Evolutionary conservation across 2,113 vertebrate species (phyloP).

Genomic region (Irena cyanogastra): DNA sequence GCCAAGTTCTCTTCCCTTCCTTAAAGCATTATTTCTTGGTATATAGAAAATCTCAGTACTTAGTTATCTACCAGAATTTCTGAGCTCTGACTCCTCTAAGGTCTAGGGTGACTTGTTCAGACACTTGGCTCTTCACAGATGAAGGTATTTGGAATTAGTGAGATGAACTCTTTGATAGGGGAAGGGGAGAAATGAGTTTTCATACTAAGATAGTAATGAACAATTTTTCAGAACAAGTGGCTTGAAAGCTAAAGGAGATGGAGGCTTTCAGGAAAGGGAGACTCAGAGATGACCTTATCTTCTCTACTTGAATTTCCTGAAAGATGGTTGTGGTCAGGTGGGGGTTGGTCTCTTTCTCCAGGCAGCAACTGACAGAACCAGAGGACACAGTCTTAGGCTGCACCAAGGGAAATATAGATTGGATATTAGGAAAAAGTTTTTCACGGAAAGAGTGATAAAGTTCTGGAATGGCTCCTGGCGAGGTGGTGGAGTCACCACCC

Average conservation of each 20-base stretch:
- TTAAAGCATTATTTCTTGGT: not conserved
- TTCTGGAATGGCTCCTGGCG: too few relatives aligned
- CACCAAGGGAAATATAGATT: not conserved
- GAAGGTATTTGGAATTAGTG: slow-evolving; percentile 51
- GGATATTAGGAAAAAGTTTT: not conserved
- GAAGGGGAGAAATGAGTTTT: slow-evolving; percentile 29
- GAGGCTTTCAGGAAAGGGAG: slow-evolving; percentile 18
- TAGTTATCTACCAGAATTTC: not conserved
- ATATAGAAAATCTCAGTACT: slow-evolving; percentile 40
- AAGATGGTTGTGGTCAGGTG: not conserved
- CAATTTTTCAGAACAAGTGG: slow-evolving; percentile 50
- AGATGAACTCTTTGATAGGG: slow-evolving; percentile 34
- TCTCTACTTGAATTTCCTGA: not conserved
- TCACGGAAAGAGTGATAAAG: not conserved
- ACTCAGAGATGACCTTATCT: not conserved
- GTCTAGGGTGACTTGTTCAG: slow-evolving; percentile 45
- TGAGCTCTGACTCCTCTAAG: slow-evolving; percentile 26
- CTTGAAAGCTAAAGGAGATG: slow-evolving; percentile 30
- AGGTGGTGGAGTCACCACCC: not conserved
- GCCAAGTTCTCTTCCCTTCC: slow-evolving; percentile 22
- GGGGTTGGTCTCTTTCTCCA: too few relatives aligned
- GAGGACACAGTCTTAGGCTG: not conserved
- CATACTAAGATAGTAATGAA: slow-evolving; percentile 27
- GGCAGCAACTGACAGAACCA: not conserved
- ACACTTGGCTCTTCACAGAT: not conserved